A percentile compares a stretch with the other conserved stretches of the same genome.
Conservation (phyloP, 2,888 invertebrate genomes). For the Dyspetes luteomarginatus region DNA sequence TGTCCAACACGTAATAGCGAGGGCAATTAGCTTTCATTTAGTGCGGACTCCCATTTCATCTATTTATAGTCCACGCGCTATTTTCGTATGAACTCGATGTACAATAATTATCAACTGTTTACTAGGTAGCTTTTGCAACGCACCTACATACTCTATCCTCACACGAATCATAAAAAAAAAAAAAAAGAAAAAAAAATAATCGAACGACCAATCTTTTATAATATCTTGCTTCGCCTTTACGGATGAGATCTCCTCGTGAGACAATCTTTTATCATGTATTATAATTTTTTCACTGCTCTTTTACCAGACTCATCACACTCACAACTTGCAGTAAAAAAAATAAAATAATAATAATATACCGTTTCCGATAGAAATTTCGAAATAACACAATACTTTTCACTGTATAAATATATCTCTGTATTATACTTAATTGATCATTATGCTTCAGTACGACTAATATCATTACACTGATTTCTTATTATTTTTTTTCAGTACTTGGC, state of each 20-base stretch:
- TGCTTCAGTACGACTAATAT: constrained; percentile 44
- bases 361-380: not conserved
- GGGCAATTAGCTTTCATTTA: not conserved
- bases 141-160: constrained; percentile 33
- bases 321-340: constrained; percentile 2
- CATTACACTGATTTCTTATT: constrained; percentile 8
- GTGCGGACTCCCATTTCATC: not conserved
- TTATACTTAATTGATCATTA: constrained; percentile 9
- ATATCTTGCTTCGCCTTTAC: constrained; percentile 14
- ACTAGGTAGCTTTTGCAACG: constrained; percentile 53
- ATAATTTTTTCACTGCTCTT: not conserved
- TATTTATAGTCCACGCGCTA: not conserved
- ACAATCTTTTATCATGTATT: not conserved
- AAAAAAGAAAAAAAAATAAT: constrained; percentile 13
- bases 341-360: not conserved
- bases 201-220: not conserved
- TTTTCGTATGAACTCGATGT: constrained; percentile 10
- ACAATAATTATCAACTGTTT: constrained; percentile 8
- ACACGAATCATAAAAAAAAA: constrained; percentile 10
- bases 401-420: constrained; percentile 8
- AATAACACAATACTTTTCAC: not conserved
- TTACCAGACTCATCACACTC: not conserved
- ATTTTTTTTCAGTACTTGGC: constrained; percentile 55
- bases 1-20: no score
- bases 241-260: not conserved